Percentiles rank a stretch among this genome's conserved stretches.
These are phyloP conservation scores for Branchipolynoe longqiensis DNA, from an alignment of 2,888 invertebrate genomes.

Conservation along the genomic window DNA sequence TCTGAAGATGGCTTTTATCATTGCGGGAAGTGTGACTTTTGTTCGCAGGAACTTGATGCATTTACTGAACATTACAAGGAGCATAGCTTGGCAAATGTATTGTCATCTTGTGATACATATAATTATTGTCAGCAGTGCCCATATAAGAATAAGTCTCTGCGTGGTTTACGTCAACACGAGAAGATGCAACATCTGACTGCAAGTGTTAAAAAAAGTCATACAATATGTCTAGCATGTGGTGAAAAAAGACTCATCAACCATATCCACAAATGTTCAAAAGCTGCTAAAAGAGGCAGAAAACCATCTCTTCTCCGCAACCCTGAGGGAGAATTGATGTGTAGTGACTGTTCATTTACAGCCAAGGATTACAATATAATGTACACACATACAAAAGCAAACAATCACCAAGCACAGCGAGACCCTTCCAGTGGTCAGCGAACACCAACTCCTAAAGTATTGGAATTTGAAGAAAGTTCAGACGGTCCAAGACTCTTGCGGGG, in stretches of 20 bases:
- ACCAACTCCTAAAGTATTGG: background rate
- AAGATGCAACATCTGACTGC: background rate
- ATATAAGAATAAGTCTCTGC: conserved; percentile 7
- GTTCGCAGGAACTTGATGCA: too few relatives aligned
- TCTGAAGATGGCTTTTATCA: background rate
- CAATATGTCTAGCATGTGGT: background rate
- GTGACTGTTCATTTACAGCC: background rate
- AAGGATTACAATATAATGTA: conserved; percentile 9
- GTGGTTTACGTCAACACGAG: background rate
- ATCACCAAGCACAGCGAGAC: background rate
- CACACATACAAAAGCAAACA: background rate
- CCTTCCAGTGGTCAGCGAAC: background rate
- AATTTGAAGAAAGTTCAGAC: background rate
- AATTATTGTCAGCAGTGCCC: conserved; percentile 1
- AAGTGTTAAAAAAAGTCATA: background rate
- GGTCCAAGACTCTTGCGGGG: background rate
- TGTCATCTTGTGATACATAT: background rate
- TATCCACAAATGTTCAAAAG: background rate
- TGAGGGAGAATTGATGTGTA: conserved; percentile 22
- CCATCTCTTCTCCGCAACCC: background rate
- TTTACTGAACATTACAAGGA: too few relatives aligned
- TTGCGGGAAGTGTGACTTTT: too few relatives aligned
- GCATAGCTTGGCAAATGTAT: too few relatives aligned
- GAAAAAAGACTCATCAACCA: background rate
- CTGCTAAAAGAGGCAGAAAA: background rate